Base-by-base conservation (phyloP, 2,888 invertebrate genomes). In the Drymonia ruficornis region DNA sequence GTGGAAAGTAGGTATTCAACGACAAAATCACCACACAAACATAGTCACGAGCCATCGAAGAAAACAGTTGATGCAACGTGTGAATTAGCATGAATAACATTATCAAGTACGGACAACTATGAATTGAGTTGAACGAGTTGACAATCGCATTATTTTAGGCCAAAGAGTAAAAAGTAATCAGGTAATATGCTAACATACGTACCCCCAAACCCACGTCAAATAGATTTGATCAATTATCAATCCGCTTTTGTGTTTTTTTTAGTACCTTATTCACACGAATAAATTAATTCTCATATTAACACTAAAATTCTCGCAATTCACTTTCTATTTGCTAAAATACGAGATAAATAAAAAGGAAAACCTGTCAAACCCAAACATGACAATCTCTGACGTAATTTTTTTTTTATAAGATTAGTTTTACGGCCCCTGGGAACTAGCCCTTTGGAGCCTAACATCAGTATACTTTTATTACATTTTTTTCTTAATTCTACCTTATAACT, bases 151-250 rank as follows among this genome's bases (percentile, higher is more conserved):
- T 63, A 71, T 71, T 69, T 69, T 67, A 74, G 68, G 70, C 69
- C 74, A 75, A 80, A 78, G 78, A 83, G 84, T 81, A 84, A 87
- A n/a, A 84, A 84, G 83, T 84, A 75, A 55, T 55, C 65, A 56
- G 50, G 55, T 56, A 70, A 76, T 73, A 77, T 74, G 74, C 75
- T 78, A 75, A 72, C 70, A 78, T 77, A 82, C 80, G 76, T 81
- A 84, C 84, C 74, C 75, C 82, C 80, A 72, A 76, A 72, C 70
- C 63, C 54, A 64, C 52, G 61, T 62, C 62, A 61, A 61, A 67
- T 67, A 71, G 55, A 58, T 62, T 65, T 64, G 59, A 67, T 52
- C 58, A 53, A 19, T 53, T 52, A 28, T 53, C 57, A 23, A 53
- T 56, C 55, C 45, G 50, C 57, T 38, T 56, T 55, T 61, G 49